Conservation (phyloP, 2,888 invertebrate genomes). For the Drosophila yooni region DNA sequence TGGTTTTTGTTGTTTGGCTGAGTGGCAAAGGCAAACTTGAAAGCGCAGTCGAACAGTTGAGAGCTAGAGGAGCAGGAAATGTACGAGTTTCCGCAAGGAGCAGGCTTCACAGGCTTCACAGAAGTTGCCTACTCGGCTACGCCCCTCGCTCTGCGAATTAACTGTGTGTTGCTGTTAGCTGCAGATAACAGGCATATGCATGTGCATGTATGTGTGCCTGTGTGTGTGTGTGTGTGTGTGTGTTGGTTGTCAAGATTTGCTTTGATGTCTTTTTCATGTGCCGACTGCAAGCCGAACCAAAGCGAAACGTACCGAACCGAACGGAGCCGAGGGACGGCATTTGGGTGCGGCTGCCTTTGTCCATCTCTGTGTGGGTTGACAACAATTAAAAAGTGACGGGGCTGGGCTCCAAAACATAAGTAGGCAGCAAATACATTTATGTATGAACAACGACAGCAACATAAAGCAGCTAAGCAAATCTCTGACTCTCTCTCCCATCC, state of each 20-base stretch:
- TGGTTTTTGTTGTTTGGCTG: constrained; percentile 35
- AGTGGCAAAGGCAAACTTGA: constrained; percentile 58
- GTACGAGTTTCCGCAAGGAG: constrained; percentile 64
- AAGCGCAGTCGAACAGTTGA: constrained; percentile 59
- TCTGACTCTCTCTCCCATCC: neutral
- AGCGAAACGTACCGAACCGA: constrained; percentile 21
- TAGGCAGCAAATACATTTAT: constrained; percentile 63
- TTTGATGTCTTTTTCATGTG: constrained; percentile 79
- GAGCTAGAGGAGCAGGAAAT: constrained; percentile 62
- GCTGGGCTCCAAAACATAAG: constrained; percentile 54
- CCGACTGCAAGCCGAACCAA: constrained; percentile 51
- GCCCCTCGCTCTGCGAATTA: neutral
- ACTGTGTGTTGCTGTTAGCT: constrained; percentile 50
- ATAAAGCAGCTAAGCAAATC: constrained; percentile 41
- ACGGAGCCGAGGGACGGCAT: constrained; percentile 26
- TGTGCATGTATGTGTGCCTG: neutral
- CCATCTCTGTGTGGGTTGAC: constrained; percentile 74
- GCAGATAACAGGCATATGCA: constrained; percentile 72
- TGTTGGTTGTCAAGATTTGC: constrained; percentile 72
- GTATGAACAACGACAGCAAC: constrained; percentile 45
- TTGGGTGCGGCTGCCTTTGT: constrained; percentile 69
- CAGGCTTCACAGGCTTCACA: constrained; percentile 37
- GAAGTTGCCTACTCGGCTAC: neutral
- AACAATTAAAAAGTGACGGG: constrained; percentile 73
- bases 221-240: constrained; percentile 6